Conservation (phyloP, 2,888 invertebrate genomes). For the Desoria tigrina region DNA sequence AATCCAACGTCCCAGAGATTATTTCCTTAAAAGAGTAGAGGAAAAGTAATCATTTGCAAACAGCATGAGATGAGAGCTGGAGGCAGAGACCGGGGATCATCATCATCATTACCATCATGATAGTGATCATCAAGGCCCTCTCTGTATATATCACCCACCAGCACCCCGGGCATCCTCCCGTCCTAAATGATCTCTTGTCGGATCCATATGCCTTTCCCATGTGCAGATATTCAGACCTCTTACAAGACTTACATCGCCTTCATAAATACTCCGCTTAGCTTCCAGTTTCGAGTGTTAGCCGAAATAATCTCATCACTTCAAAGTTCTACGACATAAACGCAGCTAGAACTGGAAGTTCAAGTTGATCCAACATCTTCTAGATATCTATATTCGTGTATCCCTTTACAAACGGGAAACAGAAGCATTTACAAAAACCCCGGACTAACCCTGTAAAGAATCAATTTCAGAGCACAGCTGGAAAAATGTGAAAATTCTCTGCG, state of each 20-base stretch:
- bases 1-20: no score
- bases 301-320: no score
- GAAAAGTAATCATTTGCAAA: conserved; percentile 40
- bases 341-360: no score
- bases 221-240: no score
- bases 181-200: conserved; percentile 5
- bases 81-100: conserved; percentile 13
- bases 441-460: conserved; percentile 5
- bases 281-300: no score
- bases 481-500: conserved; percentile 16
- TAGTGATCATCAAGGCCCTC: conserved; percentile 15
- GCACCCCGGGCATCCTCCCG: conserved; percentile 15
- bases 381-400: no score
- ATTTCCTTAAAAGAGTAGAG: not conserved
- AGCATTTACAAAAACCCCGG: no score
- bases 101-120: conserved; percentile 20
- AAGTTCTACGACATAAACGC: no score
- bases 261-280: no score
- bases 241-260: no score
- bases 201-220: conserved; percentile 12
- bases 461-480: conserved; percentile 16
- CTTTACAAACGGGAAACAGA: no score
- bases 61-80: conserved; percentile 34
- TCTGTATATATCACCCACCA: not conserved
- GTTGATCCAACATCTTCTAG: no score